Conservation (phyloP, 1,140 invertebrate species). For the Zaprionus vittiger region DNA sequence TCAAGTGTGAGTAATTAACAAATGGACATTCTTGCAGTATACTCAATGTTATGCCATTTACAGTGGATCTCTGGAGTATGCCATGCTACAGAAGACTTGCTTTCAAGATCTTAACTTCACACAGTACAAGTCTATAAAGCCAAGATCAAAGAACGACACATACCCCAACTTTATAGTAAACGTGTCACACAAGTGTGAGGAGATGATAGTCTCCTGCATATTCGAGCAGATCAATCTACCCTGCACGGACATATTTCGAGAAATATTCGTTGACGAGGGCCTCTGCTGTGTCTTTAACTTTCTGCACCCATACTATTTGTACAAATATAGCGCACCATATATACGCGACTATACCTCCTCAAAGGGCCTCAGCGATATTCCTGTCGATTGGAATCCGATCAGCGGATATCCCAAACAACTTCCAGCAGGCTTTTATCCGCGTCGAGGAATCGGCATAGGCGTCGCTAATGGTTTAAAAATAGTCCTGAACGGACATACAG, state of each 20-base stretch:
- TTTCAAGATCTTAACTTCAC: conserved; percentile 59
- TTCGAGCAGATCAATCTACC: conserved; percentile 80
- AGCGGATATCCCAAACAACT: conserved; percentile 61
- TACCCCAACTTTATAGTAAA: conserved; percentile 60
- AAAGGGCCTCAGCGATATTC: conserved; percentile 61
- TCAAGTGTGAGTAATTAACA: conserved; percentile 33
- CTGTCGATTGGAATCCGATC: conserved; percentile 88
- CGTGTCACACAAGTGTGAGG: conserved; percentile 59
- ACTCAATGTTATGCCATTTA: background rate
- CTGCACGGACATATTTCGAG: conserved; percentile 90
- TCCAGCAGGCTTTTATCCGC: conserved; percentile 63
- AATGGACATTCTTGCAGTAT: background rate
- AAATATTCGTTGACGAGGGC: conserved; percentile 92
- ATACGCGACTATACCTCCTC: conserved; percentile 66
- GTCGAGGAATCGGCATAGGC: conserved; percentile 86
- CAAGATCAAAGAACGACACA: conserved; percentile 45
- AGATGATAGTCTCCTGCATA: conserved; percentile 61
- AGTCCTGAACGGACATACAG: conserved; percentile 88
- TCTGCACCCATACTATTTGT: conserved; percentile 88
- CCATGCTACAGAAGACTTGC: conserved; percentile 71
- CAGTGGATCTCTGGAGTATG: conserved; percentile 58
- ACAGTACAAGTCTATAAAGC: conserved; percentile 30
- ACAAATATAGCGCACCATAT: conserved; percentile 79
- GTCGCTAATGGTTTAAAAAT: conserved; percentile 89
- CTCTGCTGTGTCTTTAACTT: conserved; percentile 93